phyloP scores from a whole-genome alignment of 2,888 invertebrate genomes.

The Cryptocephalus primarius region DNA sequence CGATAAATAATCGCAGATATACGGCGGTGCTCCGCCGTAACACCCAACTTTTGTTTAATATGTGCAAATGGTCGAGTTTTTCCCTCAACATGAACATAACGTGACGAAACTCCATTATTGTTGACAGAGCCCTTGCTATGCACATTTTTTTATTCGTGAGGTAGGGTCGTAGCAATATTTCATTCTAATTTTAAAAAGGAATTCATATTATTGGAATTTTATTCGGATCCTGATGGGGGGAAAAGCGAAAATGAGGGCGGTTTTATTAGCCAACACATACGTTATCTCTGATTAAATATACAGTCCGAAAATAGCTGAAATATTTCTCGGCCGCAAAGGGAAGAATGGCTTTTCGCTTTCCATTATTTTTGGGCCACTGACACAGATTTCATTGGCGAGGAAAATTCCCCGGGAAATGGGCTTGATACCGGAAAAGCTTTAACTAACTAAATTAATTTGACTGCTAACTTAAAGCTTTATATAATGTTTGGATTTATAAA shows the following conservation, averaged over 20 bases:
- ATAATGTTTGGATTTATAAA: no score
- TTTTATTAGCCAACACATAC: not conserved
- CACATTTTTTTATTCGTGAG: conserved; percentile 13
- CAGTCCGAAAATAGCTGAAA: not conserved
- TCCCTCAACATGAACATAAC: conserved; percentile 11
- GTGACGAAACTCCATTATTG: conserved; percentile 14
- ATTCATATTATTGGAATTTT: conserved; percentile 11
- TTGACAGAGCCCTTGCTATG: conserved; percentile 8
- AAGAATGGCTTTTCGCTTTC: no score
- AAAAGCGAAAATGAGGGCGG: not conserved
- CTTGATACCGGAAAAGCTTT: no score
- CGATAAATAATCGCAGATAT: no score
- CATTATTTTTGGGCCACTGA: no score
- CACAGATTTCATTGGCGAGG: no score
- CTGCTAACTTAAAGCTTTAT: no score
- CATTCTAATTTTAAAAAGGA: conserved; percentile 13
- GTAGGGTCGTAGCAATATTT: conserved; percentile 13
- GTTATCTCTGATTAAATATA: not conserved
- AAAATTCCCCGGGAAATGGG: no score
- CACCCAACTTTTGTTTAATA: conserved; percentile 6
- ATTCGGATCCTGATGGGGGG: conserved; percentile 12
- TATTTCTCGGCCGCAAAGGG: no score
- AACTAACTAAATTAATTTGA: no score
- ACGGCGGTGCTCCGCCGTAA: not conserved
- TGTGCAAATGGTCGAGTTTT: conserved; percentile 9